phyloP scores from a whole-genome alignment of 2,113 vertebrate species.

The Falcunculus frontatus region DNA sequence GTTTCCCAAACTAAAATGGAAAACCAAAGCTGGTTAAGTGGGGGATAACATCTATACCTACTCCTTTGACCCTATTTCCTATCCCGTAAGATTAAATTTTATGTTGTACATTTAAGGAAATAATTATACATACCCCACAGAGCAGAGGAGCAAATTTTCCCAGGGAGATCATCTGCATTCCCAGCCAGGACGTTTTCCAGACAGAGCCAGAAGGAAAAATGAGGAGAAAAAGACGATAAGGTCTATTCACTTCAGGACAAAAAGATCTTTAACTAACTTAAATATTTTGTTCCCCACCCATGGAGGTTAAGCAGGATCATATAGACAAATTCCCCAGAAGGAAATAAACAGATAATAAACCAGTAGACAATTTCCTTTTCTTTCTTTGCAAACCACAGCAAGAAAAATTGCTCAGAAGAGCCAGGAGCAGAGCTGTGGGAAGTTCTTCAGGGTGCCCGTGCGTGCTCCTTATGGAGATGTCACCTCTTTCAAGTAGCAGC shows the following conservation, averaged over 20 bases:
- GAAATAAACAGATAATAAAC: constrained; percentile 43
- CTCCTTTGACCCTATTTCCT: not conserved
- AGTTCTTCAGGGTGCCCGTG: not conserved
- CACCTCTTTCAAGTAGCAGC: not conserved
- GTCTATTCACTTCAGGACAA: constrained; percentile 32
- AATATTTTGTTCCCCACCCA: constrained; percentile 32
- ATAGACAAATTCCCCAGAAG: not conserved
- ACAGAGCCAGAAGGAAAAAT: not conserved
- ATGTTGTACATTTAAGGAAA: not conserved
- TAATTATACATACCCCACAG: not conserved
- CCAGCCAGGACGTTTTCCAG: not conserved
- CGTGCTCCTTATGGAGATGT: accelerated
- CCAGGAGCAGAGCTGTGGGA: not conserved
- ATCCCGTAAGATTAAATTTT: not conserved
- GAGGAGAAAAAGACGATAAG: not conserved
- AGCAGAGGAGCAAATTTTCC: not conserved
- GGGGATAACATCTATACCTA: not conserved
- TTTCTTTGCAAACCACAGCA: not conserved
- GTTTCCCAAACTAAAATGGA: not conserved
- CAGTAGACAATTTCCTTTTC: not conserved
- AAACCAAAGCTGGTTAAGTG: not conserved
- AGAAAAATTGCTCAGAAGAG: not conserved
- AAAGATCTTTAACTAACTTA: constrained; percentile 2
- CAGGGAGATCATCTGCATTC: not conserved
- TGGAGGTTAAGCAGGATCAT: not conserved